Base-by-base conservation (phyloP, 2,888 invertebrate species). In the Drosophila demipolita region DNA sequence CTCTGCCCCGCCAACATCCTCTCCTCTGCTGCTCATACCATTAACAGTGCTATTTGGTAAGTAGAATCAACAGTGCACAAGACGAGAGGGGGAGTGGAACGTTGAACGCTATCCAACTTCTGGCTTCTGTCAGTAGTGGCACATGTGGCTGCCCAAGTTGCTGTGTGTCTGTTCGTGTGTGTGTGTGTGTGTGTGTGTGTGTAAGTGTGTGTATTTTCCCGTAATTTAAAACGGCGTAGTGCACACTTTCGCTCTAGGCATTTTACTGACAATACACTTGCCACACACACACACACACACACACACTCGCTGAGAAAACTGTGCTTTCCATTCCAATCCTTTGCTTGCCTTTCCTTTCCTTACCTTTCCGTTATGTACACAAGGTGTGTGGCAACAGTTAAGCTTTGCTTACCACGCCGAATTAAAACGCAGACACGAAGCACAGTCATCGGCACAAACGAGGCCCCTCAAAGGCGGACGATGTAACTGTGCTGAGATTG, bases 221-320 rank as follows among this genome's bases (percentile, higher is more conserved):
- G 90, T 83, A 89, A 89, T 90, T 91, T 85, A 89, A 91, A 89
- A 83, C 90, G 79, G 80, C 85, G 87, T 87, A 90, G 89, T 89
- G 87, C 81, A 87, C 82, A 90, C 90, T 87, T 89, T 87, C 49
- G 77, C 87, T 70, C 69, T 69, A 82, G 90, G 87, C 90, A 90
- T 91, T 90, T 85, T 75, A 82, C 89, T 85, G 84, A 89, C 87
- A 87, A 83, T 87, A 89, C 90, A 80, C 82, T 66, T 76, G 76
- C 82, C 82, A 75, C 68, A 69, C 74, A 73, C 66, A 61, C 75
- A 74, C 74, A 73, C 66, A 61, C 75, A 74, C 68, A 77, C 66
- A 60, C 53, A 66, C 58, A 58, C 38, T 26, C 36, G 45, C 32
- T 40, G 48, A 48, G 38, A 59, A 36, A 50, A 3, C 15, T 42